Base-by-base conservation (phyloP, 2,797 vertebrate genomes). In the Darevskia nairensis region DNA sequence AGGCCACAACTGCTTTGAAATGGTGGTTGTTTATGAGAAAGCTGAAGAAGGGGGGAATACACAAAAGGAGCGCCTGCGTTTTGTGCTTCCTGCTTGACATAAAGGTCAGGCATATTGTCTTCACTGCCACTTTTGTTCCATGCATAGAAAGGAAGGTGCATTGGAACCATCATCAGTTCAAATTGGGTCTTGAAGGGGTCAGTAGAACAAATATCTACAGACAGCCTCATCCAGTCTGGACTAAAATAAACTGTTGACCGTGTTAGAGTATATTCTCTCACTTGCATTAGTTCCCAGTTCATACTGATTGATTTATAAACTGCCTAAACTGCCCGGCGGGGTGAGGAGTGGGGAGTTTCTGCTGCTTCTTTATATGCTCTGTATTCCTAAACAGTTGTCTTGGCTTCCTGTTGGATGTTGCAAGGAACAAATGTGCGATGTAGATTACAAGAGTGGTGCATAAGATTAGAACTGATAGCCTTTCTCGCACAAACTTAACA, bases 351-450 rank as follows among this genome's bases (percentile, higher is more conserved):
- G 61, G 59, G 17, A 91, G 94, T 91, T 84, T 91, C 79, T 85
- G 66, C 84, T 93, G 69, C 82, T 89, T 87, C 35, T 93, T 90
- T 86, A 66, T 94, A 89, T 39, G 32, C 66, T 61, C 69, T 84
- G 77, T 92, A 92, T 93, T 94, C 91, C 91, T 89, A 83, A 92
- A 94, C 90, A 93, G 90, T 90, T 93, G 88, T 91, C 86, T 94
- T 82, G 92, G 92, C 93, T 96, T 96, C 95, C 95, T 96, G 95
- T 91, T 95, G 93, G 90, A 92, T 96, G 90, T 95, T 95, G 94
- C 95, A 95, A 96, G 88, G 86, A 92, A 94, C 72, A 88, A 89
- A 82, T 96, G 94, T 95, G 92, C 92, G 93, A 90, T 90, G 87
- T 96, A 95, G 95, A 96, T 96, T 96, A 96, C 91, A 94, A 94